Base-by-base conservation (phyloP, 2,888 invertebrate species). In the Caenorhabditis zanzibari region DNA sequence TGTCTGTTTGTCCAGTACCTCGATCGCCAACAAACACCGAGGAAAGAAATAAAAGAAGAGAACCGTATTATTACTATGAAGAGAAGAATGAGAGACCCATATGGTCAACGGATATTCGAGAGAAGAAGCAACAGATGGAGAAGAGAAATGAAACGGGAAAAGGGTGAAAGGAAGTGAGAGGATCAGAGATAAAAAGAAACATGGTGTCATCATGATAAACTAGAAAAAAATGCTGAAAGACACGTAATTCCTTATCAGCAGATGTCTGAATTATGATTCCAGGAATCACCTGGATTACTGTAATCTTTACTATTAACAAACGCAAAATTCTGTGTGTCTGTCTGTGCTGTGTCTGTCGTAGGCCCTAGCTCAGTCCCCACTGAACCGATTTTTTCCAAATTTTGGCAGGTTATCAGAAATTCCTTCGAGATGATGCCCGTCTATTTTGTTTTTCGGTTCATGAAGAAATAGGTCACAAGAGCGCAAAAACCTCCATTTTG, bases 1-100 rank as follows among this genome's bases (percentile, higher is more conserved):
- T 24, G 19, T 59, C 28, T 72, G 58, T 77, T 77, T 77, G 71
- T 77, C 71, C 54, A 77, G 77, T 76, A 76, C 76, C 74, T 54
- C 49, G 32, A 47, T 64, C 59, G 32, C 41, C 69, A 69, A 61
- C 71, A 59, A 58, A 61, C 66, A 76, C 68, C 66, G 66, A 12
- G 47, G 19, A 47, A n/a, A 56, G 28, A 56, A 49, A 47, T n/a
- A n/a, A n/a, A n/a, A n/a, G n/a, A 59, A 56, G 28, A 56, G 59
- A 47, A 75, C 59, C 75, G 75, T 68, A 68, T 75, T 77, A 77
- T 77, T 63, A 52, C 38, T 58, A 44, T 32, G 73, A 54, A 56
- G 24, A 58, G 64, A 47, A 9, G 44, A 32, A 59, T 73, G 52
- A 63, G 54, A 54, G 56, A 35, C 52, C 63, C 66, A 66, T 66